Base-by-base conservation (phyloP, 2,888 invertebrate genomes). In the Agriopis leucophaearia region DNA sequence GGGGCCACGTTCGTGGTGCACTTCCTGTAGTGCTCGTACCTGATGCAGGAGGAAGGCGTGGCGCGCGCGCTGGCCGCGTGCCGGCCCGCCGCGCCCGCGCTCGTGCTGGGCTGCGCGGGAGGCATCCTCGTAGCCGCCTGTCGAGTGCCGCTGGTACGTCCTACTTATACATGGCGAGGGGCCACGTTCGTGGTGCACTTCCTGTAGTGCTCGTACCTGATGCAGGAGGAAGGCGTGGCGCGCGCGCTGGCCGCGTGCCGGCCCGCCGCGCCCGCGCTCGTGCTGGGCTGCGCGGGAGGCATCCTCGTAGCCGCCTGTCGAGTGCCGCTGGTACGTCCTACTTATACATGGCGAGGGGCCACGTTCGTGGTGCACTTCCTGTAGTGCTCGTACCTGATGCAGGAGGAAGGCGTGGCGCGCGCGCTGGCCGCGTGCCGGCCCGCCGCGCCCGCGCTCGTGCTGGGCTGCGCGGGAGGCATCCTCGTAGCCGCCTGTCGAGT, bases 401-500 rank as follows among this genome's bases (percentile, higher is more conserved):
- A 96, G 80, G 91, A 94, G 61, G 92, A 95, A 7, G 95, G 95
- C 0, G 88, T 96, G 6, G 94, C 95, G 6, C 94, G 90, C 70
- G 81, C 77, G 55, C 74, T 81, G 54, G 63, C 64, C 0, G 65
- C 65, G 15, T 8, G 13, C 27, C 18, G 10, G 15, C 95, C 95
- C 75, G 80, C 89, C 6, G 86, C 94, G 61, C 96, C 97, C 0
- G 94, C 96, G 69, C 86, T 97, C 71, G 92, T 97, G 63, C 94
- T 97, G 74, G 95, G 96, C 59, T 95, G 95, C 79, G 95, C 95
- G 2, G 95, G 96, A 68, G 95, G 95, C 16, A 91, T 94, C 64
- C 90, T 97, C 0, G 95, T 96, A 77, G 97, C 96, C 0, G 94
- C 96, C 48, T 96, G 96, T 81, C 94, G 94, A 72, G 95, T 97